Percentiles rank a stretch among this genome's conserved stretches.
phyloP scores from a whole-genome alignment of 2,797 vertebrate genomes.

The Neostethus bicornis region DNA sequence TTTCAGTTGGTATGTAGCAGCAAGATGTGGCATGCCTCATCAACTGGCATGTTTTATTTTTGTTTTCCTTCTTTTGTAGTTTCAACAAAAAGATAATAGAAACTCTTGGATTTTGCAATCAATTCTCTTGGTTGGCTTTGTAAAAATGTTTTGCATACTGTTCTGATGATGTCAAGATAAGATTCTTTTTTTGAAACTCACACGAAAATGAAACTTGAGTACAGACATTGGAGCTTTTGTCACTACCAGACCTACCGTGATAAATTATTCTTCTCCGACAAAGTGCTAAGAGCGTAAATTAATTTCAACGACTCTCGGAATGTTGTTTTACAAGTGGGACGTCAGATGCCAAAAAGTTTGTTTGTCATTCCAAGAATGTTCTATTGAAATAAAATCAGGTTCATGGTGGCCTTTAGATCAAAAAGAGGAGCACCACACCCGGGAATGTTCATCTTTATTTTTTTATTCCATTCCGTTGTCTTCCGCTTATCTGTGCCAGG shows the following conservation, averaged over 20 bases:
- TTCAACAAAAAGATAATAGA: not conserved
- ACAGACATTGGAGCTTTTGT: not conserved
- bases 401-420: too few species aligned
- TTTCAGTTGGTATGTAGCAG: conserved; percentile 45
- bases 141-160: not conserved
- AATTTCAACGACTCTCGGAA: too few species aligned
- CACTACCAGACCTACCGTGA: not conserved
- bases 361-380: too few species aligned
- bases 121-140: not conserved
- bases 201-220: not conserved
- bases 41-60: not conserved
- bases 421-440: too few species aligned
- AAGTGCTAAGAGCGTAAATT: too few species aligned
- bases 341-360: too few species aligned
- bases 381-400: too few species aligned
- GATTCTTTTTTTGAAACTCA: not conserved
- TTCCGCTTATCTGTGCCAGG: too few species aligned
- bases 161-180: not conserved
- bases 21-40: conserved; percentile 39
- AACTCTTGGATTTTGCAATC: not conserved
- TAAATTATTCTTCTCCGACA: too few species aligned
- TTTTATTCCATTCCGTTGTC: too few species aligned
- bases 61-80: conserved; percentile 1
- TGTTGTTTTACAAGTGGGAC: too few species aligned
- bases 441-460: too few species aligned